Conservation (phyloP, 2,888 invertebrate genomes). For the Drosophila birchii region DNA sequence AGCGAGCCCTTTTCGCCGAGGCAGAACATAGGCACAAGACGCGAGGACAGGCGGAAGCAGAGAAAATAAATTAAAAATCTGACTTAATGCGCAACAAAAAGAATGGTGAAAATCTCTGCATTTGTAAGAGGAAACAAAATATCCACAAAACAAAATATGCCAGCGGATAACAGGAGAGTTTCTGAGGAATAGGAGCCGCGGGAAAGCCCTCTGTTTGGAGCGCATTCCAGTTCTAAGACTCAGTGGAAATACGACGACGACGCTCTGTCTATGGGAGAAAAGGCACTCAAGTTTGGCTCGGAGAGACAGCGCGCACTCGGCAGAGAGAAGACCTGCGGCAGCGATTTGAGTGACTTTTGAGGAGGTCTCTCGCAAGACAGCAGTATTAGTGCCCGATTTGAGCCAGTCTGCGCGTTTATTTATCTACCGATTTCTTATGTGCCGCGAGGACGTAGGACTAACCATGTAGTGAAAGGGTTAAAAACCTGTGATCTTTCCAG, state of each 20-base stretch:
- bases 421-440: slow-evolving; percentile 59
- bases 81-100: slow-evolving; percentile 66
- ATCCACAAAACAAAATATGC: slow-evolving; percentile 72
- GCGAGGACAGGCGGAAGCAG: slow-evolving; percentile 16
- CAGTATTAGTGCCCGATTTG: slow-evolving; percentile 1
- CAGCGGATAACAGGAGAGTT: slow-evolving; percentile 53
- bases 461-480: slow-evolving; percentile 74
- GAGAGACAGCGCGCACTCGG: slow-evolving; percentile 61
- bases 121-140: slow-evolving; percentile 72
- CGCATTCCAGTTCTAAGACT: slow-evolving; percentile 54
- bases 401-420: slow-evolving; percentile 41
- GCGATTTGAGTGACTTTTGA: slow-evolving; percentile 66
- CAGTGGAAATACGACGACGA: slow-evolving; percentile 61
- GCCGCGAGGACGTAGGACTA: slow-evolving; percentile 22
- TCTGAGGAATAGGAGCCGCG: slow-evolving; percentile 24
- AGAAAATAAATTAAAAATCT: slow-evolving; percentile 75
- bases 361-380: slow-evolving; percentile 12
- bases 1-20: slow-evolving; percentile 37
- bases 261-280: slow-evolving; percentile 65
- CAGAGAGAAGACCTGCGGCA: slow-evolving; percentile 28
- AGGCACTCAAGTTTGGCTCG: slow-evolving; percentile 53
- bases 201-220: slow-evolving; percentile 9
- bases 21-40: slow-evolving; percentile 8
- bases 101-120: slow-evolving; percentile 67
- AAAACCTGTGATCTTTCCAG: slow-evolving; percentile 71